Evolutionary conservation across 1,140 invertebrate genomes (phyloP), one percentile per base, ranked within the genome.

Genomic region (Harpegnathos saltator): DNA sequence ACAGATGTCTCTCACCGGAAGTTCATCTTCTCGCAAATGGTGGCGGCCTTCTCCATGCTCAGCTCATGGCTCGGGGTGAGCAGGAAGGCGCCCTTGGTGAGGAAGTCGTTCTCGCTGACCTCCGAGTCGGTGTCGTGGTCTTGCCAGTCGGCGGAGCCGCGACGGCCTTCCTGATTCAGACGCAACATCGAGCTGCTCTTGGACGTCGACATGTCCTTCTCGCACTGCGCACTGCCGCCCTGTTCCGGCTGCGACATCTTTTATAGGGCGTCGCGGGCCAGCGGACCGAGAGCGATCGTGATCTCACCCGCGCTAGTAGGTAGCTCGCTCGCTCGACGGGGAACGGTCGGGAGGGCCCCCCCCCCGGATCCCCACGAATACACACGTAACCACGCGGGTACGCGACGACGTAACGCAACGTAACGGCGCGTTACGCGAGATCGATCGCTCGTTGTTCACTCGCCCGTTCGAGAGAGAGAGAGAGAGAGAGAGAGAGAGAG

Each of bases 1-100:
- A 33, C 29, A 3, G 29, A 33, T 44, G 26, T 44, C 44, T 58
- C 92, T 93, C 84, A 94, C 92, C 93, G 92, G 92, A 97, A 97
- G 94, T 97, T 97, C 96, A 98, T 97, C 93, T 97, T 97, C 94
- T 98, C 97, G 92, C 97, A 97, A 86, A 98, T 97, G 87, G 96
- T 95, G n/a, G 97, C 97, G 0, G 97, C 97, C 86, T 97, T 97
- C 93, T 98, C 97, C 95, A 97, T 96, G 89, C 96, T 97, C 81
- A 98, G 94, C 89, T 97, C 97, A 93, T 97, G 96, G 71, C 97
- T 97, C 29, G 97, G 97, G 59, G 97, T 98, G 75, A 98, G 94
- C 59, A 98, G 95, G 93, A 98, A 98, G n/a, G 97, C 97, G 56
- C 96, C 96, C 84, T 95, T 95, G n/a, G 94, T 94, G 29, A 95